Evolutionary conservation across 2,888 invertebrate genomes (phyloP).

Genomic region (Tigriopus californicus): DNA sequence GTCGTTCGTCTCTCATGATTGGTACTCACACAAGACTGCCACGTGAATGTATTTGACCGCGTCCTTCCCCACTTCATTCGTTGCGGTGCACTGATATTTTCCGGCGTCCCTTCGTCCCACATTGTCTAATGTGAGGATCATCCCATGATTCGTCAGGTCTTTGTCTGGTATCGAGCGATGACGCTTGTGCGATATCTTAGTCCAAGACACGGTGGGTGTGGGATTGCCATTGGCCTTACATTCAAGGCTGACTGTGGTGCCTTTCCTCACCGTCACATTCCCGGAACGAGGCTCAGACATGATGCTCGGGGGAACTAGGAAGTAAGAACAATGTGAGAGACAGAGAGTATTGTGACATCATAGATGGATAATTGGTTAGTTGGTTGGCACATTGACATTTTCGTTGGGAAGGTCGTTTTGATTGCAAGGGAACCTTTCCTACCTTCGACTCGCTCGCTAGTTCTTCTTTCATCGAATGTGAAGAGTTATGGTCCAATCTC

Average conservation of each 20-base stretch:
- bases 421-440: too few relatives aligned
- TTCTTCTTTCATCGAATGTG: too few relatives aligned
- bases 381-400: too few relatives aligned
- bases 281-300: slow-evolving; percentile 45
- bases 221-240: slow-evolving; percentile 51
- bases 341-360: too few relatives aligned
- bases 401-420: too few relatives aligned
- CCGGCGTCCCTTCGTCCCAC: slow-evolving; percentile 7
- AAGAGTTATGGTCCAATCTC: too few relatives aligned
- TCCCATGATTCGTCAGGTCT: background rate
- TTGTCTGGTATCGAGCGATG: background rate
- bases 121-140: slow-evolving; percentile 3
- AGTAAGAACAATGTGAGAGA: too few relatives aligned
- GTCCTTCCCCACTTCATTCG: background rate
- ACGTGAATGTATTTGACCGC: background rate
- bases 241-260: slow-evolving; percentile 45
- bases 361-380: too few relatives aligned
- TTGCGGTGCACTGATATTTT: background rate
- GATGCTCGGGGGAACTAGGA: slow-evolving; percentile 42
- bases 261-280: slow-evolving; percentile 44
- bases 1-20: background rate
- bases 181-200: slow-evolving; percentile 33
- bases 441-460: too few relatives aligned
- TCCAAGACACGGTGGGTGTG: slow-evolving; percentile 47
- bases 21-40: background rate